A percentile compares a stretch with the other conserved stretches of the same genome.
Evolutionary conservation across 2,888 invertebrate genomes (phyloP).

Genomic region (Creontiades dilutus): DNA sequence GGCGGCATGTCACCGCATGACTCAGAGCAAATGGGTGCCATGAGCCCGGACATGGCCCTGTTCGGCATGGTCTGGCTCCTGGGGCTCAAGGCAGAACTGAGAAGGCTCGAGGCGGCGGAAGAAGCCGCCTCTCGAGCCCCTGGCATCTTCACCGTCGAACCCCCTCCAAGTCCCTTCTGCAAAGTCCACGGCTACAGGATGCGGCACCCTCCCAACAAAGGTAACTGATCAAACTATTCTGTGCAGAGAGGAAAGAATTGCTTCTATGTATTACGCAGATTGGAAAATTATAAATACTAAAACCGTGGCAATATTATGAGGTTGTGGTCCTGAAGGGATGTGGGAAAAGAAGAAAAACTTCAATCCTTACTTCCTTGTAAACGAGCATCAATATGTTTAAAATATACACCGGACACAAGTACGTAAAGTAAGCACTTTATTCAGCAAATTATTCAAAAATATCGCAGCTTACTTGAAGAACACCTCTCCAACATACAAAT

Average conservation of each 20-base stretch:
- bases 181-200: conserved; percentile 81
- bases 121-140: conserved; percentile 65
- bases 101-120: conserved; percentile 83
- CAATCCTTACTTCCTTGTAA: too few species aligned
- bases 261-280: too few species aligned
- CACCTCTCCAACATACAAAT: too few species aligned
- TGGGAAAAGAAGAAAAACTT: too few species aligned
- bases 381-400: too few species aligned
- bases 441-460: too few species aligned
- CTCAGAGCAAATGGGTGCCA: conserved; percentile 70
- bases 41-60: conserved; percentile 85
- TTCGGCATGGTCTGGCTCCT: conserved; percentile 92
- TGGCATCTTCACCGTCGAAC: conserved; percentile 80
- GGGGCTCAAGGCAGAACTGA: conserved; percentile 89
- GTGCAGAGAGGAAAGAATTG: background rate
- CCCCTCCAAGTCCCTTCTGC: conserved; percentile 80
- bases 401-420: too few species aligned
- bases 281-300: too few species aligned
- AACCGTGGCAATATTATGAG: too few species aligned
- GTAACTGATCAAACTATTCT: background rate
- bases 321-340: too few species aligned
- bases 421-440: too few species aligned
- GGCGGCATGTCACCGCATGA: conserved; percentile 72
- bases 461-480: too few species aligned
- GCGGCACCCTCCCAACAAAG: conserved; percentile 65